phyloP scores from a whole-genome alignment of 2,113 vertebrate species.

The Barnardius zonarius region DNA sequence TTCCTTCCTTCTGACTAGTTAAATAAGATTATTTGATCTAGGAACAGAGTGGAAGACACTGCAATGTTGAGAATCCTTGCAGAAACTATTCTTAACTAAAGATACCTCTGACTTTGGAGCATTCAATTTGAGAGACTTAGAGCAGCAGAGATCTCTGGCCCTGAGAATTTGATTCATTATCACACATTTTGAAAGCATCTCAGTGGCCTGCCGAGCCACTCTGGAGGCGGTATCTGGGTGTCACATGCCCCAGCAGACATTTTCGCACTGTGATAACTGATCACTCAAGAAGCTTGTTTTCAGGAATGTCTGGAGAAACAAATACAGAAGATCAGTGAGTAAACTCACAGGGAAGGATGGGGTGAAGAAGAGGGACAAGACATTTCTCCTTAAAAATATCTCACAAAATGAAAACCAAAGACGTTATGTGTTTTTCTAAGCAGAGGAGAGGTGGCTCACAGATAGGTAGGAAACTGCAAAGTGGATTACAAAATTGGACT shows the following conservation, averaged over 20 bases:
- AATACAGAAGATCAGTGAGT: neutral
- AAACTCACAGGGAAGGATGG: neutral
- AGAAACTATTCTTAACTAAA: neutral
- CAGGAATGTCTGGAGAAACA: neutral
- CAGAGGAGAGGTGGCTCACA: neutral
- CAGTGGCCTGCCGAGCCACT: neutral
- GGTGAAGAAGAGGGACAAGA: neutral
- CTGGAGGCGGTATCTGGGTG: neutral
- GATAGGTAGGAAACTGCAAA: neutral
- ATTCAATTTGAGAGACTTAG: neutral
- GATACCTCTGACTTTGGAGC: neutral
- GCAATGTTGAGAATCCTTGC: neutral
- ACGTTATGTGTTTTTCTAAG: neutral
- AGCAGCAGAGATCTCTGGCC: fast-evolving
- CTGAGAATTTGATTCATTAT: neutral
- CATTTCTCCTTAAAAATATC: neutral
- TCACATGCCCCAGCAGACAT: neutral
- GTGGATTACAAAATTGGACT: neutral
- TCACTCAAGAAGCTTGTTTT: neutral
- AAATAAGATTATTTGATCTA: neutral
- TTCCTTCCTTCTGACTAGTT: neutral
- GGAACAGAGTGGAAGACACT: neutral
- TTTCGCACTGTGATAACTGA: neutral
- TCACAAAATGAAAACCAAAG: neutral
- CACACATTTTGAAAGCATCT: neutral